Evolutionary conservation across 2,113 vertebrate species (phyloP).

Genomic region (Notarius quadriscutis): DNA sequence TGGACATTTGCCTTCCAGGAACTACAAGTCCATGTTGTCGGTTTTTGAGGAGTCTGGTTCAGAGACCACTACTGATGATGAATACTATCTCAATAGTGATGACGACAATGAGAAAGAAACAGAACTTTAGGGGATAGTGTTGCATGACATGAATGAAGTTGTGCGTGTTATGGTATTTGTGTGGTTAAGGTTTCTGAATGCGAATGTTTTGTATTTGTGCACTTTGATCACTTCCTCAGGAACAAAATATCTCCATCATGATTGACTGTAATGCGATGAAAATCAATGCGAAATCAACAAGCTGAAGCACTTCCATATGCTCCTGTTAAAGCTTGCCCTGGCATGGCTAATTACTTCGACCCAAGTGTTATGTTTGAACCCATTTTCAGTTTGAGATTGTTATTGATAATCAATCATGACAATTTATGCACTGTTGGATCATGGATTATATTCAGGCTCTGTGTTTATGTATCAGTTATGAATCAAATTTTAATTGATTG

Average conservation of each 20-base stretch:
- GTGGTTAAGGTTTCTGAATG: not conserved
- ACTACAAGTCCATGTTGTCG: slow-evolving; percentile 61
- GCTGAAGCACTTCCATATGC: not conserved
- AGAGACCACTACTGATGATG: slow-evolving; percentile 87
- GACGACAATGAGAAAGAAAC: slow-evolving; percentile 72
- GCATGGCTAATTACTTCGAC: not conserved
- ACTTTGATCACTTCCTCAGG: slow-evolving; percentile 29
- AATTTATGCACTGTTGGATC: not conserved
- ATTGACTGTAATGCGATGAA: not conserved
- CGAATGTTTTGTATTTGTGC: slow-evolving; percentile 1
- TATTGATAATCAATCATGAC: not conserved
- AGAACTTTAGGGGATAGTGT: slow-evolving; percentile 63
- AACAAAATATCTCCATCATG: slow-evolving; percentile 9
- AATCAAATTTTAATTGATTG: not conserved
- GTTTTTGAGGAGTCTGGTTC: slow-evolving; percentile 81
- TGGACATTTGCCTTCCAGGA: slow-evolving; percentile 61
- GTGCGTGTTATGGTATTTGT: not conserved
- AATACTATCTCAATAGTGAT: slow-evolving; percentile 83
- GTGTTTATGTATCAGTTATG: not conserved
- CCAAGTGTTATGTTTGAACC: not conserved
- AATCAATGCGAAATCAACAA: not conserved
- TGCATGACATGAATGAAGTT: not conserved
- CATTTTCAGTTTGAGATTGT: not conserved
- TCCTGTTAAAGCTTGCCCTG: slow-evolving; percentile 14
- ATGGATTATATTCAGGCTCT: not conserved